Percentiles rank a stretch among this genome's conserved stretches.
These are phyloP conservation scores for Hozukius guyotensis DNA, from an alignment of 2,797 vertebrate genomes.

Conservation along the genomic window DNA sequence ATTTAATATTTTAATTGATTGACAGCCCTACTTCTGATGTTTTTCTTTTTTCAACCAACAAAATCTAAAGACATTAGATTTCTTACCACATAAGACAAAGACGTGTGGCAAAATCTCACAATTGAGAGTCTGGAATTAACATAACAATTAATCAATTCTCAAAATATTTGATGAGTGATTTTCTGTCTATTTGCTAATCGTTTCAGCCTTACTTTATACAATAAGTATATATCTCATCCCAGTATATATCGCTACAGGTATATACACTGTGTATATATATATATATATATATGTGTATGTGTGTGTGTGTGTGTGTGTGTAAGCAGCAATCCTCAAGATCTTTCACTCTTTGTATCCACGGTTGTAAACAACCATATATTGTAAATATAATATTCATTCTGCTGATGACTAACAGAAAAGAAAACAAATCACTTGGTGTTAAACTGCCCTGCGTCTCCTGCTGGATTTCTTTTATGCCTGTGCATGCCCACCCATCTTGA, in stretches of 20 bases:
- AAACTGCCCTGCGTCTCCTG: conserved; percentile 23
- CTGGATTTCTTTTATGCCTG: background rate
- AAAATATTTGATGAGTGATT: background rate
- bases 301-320: background rate
- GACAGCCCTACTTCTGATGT: background rate
- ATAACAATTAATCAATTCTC: background rate
- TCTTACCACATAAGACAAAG: background rate
- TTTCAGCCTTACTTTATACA: background rate
- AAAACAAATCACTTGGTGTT: conserved; percentile 24
- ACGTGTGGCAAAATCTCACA: background rate
- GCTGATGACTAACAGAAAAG: background rate
- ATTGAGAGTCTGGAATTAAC: background rate
- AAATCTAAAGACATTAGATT: background rate
- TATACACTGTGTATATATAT: background rate
- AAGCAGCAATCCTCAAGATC: background rate
- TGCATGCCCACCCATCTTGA: background rate
- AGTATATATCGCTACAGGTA: background rate
- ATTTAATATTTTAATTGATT: too few relatives aligned
- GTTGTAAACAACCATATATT: conserved; percentile 4
- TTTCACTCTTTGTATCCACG: background rate
- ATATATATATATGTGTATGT: background rate
- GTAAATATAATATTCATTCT: background rate
- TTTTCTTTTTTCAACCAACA: background rate
- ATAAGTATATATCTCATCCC: background rate
- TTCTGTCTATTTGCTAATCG: background rate